Base-by-base conservation (phyloP, 92 coral and sea anemone species). In the Porites rus region DNA sequence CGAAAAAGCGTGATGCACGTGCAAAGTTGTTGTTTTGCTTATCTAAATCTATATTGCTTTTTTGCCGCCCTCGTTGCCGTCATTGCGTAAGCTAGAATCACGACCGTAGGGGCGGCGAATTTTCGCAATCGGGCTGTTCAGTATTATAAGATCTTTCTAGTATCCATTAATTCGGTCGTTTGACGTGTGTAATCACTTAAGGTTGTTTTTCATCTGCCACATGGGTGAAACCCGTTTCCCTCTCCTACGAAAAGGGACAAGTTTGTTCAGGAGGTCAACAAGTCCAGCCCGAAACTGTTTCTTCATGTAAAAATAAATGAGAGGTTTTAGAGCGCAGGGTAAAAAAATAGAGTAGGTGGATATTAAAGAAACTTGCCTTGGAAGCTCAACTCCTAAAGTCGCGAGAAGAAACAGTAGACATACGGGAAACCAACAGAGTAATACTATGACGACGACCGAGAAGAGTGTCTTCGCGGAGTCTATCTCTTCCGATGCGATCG, bases 371-470 rank as follows among this genome's bases (percentile, higher is more conserved):
- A 65, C 85, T 50, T 87, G 91, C 21, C 93, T 80, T 2, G 93
- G 93, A 60, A 91, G 63, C 51, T 82, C 81, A 12, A 81, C 51
- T 21, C 93, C 93, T 8, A 59, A 21, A n/a, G 93, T 84, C 25
- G 88, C 64, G 18, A 91, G 85, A 8, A 76, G 60, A 52, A 86
- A 81, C 16, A 91, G 7, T 2, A 91, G 66, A 1, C 87, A 84
- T 81, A 91, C 70, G 2, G 93, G 91, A 71, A 76, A 76, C 93
- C 93, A 91, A 17, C 84, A 87, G 0, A 91, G 88, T 0, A 87
- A 65, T 1, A 91, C 93, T 88, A 91, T 91, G 13, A 91, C 16
- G 0, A 91, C 91, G 18, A 91, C 88, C 8, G 80, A 86, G 56
- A 90, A 78, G 38, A 91, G 74, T 1, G 93, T 81, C 70, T 87